Base-by-base conservation (phyloP, 2,888 invertebrate genomes). In the Cephus nigrinus region DNA sequence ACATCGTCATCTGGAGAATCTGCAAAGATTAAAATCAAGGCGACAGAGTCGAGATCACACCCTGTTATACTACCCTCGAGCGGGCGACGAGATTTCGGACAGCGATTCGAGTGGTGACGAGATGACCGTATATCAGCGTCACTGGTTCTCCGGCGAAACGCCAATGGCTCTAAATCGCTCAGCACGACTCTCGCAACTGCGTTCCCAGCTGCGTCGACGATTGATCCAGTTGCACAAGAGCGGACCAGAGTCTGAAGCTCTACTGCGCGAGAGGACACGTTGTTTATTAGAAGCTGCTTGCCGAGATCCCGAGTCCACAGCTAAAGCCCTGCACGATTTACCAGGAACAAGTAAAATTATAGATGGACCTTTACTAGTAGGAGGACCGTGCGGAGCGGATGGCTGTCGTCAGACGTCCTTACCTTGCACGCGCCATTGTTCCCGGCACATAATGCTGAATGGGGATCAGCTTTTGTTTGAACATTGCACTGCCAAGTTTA, bases 401-500 rank as follows among this genome's bases (percentile, higher is more conserved):
- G 90, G 89, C 36, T 92, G 92, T 81, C 88, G 87, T 31, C 91
- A 92, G 81, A 89, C 91, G 1, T 95, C 96, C 4, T 88, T 97
- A 84, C 96, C 97, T 0, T 96, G 95, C 89, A 95, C 96, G 0
- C 95, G 96, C 80, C 96, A 97, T 90, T 98, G 98, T 91, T 93
- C 95, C 69, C 92, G 94, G 80, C 98, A 98, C 92, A 96, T 98
- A 85, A 96, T 97, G 92, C 93, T 95, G 81, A 97, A 97, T 90
- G 94, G 95, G 12, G 96, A 97, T 86, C 98, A 98, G 92, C 94
- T 96, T 84, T 92, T 97, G 82, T 97, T 96, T 92, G 94, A 95
- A 89, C 95, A 95, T 86, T 97, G 96, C 91, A 96, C 96, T 80
- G 96, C 96, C 80, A 96, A 96, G 91, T 95, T 95, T 90, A 93